Evolutionary conservation across 1,140 invertebrate genomes (phyloP), one percentile per base, ranked within the genome.

Genomic region (Penaeus indicus): DNA sequence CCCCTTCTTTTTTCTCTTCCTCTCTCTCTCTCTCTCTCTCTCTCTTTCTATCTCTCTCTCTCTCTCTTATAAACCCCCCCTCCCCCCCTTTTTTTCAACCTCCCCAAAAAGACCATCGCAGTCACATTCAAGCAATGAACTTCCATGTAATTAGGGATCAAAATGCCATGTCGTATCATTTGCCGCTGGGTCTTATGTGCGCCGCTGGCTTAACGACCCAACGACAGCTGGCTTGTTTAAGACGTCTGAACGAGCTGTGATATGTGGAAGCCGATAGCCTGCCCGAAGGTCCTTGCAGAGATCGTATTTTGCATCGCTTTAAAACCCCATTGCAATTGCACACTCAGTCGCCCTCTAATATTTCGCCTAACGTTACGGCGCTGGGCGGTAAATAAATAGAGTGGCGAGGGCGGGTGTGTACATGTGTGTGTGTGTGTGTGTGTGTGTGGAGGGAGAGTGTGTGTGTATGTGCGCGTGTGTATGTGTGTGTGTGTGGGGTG

Each of bases 181-280:
- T 47, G 78, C 47, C 42, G 38, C 18, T 60, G 78, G 21, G 42
- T n/a, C 78, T 60, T 19, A 80, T 25, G n/a, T n/a, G 61, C 22
- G 78, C 21, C 61, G 42, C 38, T 60, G 61, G 78, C 78, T 47
- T 47, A 60, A 32, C 47, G 78, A 22, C 27, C 25, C 32, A 21
- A 22, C 27, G 81, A 42, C 83, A 84, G 83, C 83, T 84, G 83
- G 64, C 13, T 32, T 25, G 83, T 75, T 84, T 84, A 84, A 25
- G 64, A 54, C 69, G 67, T 61, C 72, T 72, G 67, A 75, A 69
- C 75, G 83, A 72, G 27, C 83, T 72, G 67, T 84, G 75, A 84
- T 84, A 54, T 75, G 83, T 72, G 83, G 67, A 84, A 84, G 67
- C 27, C 75, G 83, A 84, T 84, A 69, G 64, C 67, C 19, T 11